A percentile compares a stretch with the other conserved stretches of the same genome.
These are phyloP conservation scores for Hermatobates lingyangjiaoensis DNA, from an alignment of 1,140 invertebrate species.

Conservation along the genomic window DNA sequence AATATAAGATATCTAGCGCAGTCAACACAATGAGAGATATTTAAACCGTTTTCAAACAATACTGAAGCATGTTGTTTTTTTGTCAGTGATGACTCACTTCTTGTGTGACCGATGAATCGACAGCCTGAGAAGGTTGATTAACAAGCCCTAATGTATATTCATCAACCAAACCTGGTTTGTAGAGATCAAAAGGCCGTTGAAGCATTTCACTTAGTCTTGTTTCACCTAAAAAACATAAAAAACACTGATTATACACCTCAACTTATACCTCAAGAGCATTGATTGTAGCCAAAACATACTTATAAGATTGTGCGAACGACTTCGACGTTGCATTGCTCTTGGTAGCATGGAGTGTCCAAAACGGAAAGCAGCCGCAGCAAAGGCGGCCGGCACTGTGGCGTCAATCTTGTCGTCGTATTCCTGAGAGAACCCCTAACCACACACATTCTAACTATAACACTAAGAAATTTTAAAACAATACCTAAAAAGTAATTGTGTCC, in stretches of 20 bases:
- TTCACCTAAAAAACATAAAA: constrained; percentile 10
- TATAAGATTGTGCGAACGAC: constrained; percentile 15
- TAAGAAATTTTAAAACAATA: too few species aligned
- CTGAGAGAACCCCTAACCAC: constrained; percentile 20
- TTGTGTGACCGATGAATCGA: constrained; percentile 62
- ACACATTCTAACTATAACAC: constrained; percentile 45
- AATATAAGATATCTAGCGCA: too few species aligned
- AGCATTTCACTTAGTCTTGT: constrained; percentile 19
- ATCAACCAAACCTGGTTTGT: constrained; percentile 55
- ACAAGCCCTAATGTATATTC: constrained; percentile 53
- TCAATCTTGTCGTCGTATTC: constrained; percentile 43
- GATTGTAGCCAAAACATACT: too few species aligned
- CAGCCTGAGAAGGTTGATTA: constrained; percentile 53
- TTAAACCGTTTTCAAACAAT: too few species aligned
- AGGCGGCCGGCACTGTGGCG: constrained; percentile 40
- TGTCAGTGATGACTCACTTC: constrained; percentile 22
- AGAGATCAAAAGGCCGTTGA: constrained; percentile 33
- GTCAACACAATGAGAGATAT: too few species aligned
- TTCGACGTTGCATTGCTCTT: constrained; percentile 16
- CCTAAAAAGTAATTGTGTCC: too few species aligned
- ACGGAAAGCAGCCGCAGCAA: constrained; percentile 39
- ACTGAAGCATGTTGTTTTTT: too few species aligned
- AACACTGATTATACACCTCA: background rate
- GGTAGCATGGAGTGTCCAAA: constrained; percentile 39
- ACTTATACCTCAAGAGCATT: too few species aligned